Conservation (phyloP, 2,888 invertebrate species). For the Amaurobius ferox region DNA sequence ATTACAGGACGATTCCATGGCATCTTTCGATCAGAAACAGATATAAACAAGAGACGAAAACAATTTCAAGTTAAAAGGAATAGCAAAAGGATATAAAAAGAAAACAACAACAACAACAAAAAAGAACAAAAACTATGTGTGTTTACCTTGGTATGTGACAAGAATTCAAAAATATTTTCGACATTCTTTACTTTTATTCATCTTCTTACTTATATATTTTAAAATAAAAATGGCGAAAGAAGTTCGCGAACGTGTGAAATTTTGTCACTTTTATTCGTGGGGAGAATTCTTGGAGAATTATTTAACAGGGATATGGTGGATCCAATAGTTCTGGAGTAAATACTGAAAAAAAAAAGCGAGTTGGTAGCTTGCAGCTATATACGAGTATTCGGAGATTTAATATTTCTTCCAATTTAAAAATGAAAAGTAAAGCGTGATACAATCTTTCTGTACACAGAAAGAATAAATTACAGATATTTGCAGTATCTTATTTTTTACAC, state of each 20-base stretch:
- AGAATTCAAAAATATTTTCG: not conserved
- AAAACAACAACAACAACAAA: not conserved
- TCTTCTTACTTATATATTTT: not conserved
- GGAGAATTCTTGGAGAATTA: not conserved
- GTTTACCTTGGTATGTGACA: conserved; percentile 1
- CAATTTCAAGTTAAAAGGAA: no score
- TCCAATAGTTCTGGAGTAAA: no score
- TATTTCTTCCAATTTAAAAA: no score
- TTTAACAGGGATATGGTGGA: not conserved
- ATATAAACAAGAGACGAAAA: not conserved
- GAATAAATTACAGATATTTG: no score
- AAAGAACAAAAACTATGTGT: not conserved
- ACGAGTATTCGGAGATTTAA: no score
- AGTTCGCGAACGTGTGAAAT: not conserved
- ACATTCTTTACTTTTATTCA: not conserved
- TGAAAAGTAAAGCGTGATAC: no score
- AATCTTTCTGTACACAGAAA: no score
- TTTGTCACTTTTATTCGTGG: not conserved
- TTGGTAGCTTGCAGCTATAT: no score
- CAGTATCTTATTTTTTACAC: no score
- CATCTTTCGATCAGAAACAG: not conserved
- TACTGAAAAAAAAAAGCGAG: no score
- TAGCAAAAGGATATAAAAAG: not conserved
- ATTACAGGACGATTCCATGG: not conserved
- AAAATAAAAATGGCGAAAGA: not conserved